Conservation (phyloP, 2,888 invertebrate species). For the Lasioglossum villosulum region DNA sequence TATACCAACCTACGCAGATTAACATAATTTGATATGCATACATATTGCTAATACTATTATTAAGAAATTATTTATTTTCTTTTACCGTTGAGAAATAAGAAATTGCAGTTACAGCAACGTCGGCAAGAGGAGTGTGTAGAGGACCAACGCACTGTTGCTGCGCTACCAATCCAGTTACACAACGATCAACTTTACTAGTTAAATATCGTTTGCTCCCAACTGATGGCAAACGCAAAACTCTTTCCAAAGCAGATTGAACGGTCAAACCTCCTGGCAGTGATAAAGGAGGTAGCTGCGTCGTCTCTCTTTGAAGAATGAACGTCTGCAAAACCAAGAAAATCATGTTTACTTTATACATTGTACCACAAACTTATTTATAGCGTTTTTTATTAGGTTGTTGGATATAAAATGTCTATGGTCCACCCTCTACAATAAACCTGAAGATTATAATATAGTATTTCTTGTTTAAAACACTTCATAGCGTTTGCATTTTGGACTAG, state of each 20-base stretch:
- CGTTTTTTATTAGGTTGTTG: not conserved
- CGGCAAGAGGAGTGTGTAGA: slow-evolving; percentile 97
- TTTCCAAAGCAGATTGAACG: slow-evolving; percentile 89
- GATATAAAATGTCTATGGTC: too few species aligned
- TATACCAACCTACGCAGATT: slow-evolving; percentile 87
- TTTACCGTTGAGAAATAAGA: slow-evolving; percentile 91
- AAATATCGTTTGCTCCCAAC: slow-evolving; percentile 98
- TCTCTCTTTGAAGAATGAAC: slow-evolving; percentile 87
- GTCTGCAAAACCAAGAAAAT: slow-evolving; percentile 81
- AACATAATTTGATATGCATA: not conserved
- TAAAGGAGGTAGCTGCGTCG: slow-evolving; percentile 85
- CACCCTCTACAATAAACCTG: too few species aligned
- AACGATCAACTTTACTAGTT: slow-evolving; percentile 97
- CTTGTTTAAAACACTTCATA: not conserved
- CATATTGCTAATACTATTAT: not conserved
- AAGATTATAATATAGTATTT: too few species aligned
- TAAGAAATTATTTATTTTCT: not conserved
- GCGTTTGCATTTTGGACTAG: not conserved
- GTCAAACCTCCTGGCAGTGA: slow-evolving; percentile 86
- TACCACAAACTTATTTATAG: not conserved
- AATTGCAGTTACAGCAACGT: slow-evolving; percentile 95
- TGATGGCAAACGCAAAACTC: slow-evolving; percentile 94
- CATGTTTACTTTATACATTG: not conserved
- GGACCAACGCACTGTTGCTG: slow-evolving; percentile 99
- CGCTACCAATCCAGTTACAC: slow-evolving; percentile 97